phyloP scores from a whole-genome alignment of 2,113 vertebrate genomes.

The Pipa parva region DNA sequence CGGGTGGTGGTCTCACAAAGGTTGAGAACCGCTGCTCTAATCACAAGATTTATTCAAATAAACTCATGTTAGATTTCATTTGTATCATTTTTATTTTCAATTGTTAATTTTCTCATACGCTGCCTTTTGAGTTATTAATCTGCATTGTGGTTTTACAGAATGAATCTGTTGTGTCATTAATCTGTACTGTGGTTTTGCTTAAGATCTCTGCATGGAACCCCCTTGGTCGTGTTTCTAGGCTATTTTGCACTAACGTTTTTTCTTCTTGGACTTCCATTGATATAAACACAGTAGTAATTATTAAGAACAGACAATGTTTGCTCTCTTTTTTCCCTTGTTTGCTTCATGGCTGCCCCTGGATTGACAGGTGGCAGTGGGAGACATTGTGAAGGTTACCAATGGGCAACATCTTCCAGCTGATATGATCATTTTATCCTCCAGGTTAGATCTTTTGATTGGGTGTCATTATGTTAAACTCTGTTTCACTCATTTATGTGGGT shows the following conservation, averaged over 20 bases:
- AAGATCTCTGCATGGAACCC: too few species aligned
- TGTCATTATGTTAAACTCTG: constrained; percentile 47
- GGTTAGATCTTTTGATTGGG: constrained; percentile 72
- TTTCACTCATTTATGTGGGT: too few species aligned
- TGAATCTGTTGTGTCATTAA: too few species aligned
- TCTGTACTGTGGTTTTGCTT: too few species aligned
- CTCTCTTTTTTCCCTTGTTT: constrained; percentile 55
- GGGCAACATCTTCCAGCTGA: constrained; percentile 97
- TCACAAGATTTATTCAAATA: too few species aligned
- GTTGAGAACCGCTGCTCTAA: too few species aligned
- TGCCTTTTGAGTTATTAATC: too few species aligned
- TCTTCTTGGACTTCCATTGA: neutral
- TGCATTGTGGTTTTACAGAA: too few species aligned
- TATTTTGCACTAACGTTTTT: neutral
- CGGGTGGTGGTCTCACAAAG: too few species aligned
- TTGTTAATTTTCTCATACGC: too few species aligned
- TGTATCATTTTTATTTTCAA: too few species aligned
- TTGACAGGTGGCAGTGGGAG: constrained; percentile 93
- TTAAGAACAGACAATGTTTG: constrained; percentile 31
- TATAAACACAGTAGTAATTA: neutral
- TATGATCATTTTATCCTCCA: constrained; percentile 95
- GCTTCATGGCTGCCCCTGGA: constrained; percentile 61
- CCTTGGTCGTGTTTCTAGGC: constrained; percentile 12
- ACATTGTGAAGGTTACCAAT: constrained; percentile 97
- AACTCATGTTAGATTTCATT: too few species aligned